Evolutionary conservation across 2,888 invertebrate species (phyloP), one percentile per base, ranked within the genome.

Genomic region (Synanthedon tipuliformis): DNA sequence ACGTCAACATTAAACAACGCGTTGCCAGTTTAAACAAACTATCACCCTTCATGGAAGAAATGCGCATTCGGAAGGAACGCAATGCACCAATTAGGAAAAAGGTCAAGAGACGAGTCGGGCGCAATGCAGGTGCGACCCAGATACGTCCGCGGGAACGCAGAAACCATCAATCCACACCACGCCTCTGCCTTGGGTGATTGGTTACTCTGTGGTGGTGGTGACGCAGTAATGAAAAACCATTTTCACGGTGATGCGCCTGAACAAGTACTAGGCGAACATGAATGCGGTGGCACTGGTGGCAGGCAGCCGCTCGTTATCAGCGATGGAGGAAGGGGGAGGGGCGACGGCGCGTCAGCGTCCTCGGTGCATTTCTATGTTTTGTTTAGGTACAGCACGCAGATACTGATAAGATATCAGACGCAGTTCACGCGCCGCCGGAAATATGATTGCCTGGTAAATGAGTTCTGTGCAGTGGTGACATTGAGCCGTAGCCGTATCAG

Each of bases 71-170:
- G 27, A 41, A 13, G 4, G 55, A 66, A 61, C 65, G 68, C 70
- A 73, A 59, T 71, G 75, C 71, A 69, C 60, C 69, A 67, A 60
- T 64, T 60, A 59, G 55, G 59, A 71, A 75, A 66, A 65, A 67
- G 76, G 77, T 73, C 75, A 69, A 70, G 73, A 58, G 62, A 51
- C 59, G 63, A 56, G 56, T 52, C 52, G 61, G 61, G 66, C 76
- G 83, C 83, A 83, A 60, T 83, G 83, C 83, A 82, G 83, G 79
- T 76, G 77, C 79, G 82, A 74, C 83, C 81, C 74, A 78, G 69
- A 75, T 81, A 62, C 57, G 13, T 11, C 52, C 34, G 23, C 45
- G 18, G n/a, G 52, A 13, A 15, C 48, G 50, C 48, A 48, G 48
- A 48, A 48, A n/a, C 41, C 13, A 13, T 41, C 23, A 23, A 23